phyloP scores from a whole-genome alignment of 1,140 invertebrate species.

The Neodiprion pinetum region DNA sequence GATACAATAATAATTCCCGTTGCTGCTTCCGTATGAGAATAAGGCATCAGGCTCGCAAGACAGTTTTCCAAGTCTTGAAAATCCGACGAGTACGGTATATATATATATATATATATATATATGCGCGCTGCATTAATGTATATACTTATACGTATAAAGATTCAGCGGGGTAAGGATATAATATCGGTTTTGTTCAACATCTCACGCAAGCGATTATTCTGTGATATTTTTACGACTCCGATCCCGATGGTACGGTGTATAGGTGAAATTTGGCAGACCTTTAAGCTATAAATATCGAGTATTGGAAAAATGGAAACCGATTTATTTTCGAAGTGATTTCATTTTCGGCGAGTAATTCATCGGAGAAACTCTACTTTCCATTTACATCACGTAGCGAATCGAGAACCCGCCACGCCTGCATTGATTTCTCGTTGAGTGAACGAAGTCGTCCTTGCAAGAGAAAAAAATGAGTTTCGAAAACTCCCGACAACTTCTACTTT shows the following conservation, averaged over 20 bases:
- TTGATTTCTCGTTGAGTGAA: not conserved
- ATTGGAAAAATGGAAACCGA: conserved; percentile 3
- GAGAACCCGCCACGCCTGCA: not conserved
- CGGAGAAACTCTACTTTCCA: not conserved
- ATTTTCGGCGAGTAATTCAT: conserved; percentile 2
- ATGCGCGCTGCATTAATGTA: too few species aligned
- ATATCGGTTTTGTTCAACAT: too few species aligned
- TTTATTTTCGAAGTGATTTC: not conserved
- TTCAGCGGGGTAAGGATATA: too few species aligned
- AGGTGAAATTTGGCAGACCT: not conserved
- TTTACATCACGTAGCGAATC: not conserved
- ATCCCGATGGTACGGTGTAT: not conserved
- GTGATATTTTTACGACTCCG: not conserved
- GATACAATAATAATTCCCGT: too few species aligned
- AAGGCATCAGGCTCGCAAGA: too few species aligned
- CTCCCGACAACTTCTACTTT: too few species aligned
- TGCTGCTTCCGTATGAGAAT: too few species aligned
- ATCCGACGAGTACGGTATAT: too few species aligned
- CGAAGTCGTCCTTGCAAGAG: not conserved
- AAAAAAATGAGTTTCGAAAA: not conserved
- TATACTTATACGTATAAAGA: too few species aligned
- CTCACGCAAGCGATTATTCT: not conserved
- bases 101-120: too few species aligned
- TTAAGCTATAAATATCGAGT: not conserved
- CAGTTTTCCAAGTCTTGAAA: too few species aligned